Conservation (phyloP, 2,888 invertebrate species). For the Pollenia amentaria region DNA sequence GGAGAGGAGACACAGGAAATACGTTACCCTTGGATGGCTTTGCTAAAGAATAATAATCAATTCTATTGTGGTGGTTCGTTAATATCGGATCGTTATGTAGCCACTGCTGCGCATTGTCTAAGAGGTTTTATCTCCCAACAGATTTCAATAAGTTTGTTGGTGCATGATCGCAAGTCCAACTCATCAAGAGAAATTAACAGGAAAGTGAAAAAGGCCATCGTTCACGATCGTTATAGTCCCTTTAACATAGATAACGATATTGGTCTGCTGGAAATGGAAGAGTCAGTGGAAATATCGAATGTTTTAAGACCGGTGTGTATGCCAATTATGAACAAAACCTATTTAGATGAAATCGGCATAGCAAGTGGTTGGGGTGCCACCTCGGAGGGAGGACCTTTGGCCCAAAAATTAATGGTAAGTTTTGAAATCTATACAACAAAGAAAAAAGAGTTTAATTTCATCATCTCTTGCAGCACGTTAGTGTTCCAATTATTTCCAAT, state of each 20-base stretch:
- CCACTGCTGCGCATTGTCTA: constrained; percentile 92
- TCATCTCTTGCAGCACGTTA: constrained; percentile 87
- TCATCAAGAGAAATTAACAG: constrained; percentile 38
- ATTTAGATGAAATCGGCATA: constrained; percentile 85
- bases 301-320: constrained; percentile 91
- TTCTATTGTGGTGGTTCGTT: constrained; percentile 92
- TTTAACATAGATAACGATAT: constrained; percentile 93
- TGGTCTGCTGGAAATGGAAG: constrained; percentile 89
- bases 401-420: constrained; percentile 86
- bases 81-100: constrained; percentile 89
- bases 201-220: constrained; percentile 83
- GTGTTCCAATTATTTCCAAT: constrained; percentile 89
- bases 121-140: constrained; percentile 86
- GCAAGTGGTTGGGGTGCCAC: constrained; percentile 90
- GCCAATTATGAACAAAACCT: constrained; percentile 84
- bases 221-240: constrained; percentile 89
- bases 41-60: constrained; percentile 85
- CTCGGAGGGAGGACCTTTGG: constrained; percentile 88
- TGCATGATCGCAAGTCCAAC: constrained; percentile 78
- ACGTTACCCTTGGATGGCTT: constrained; percentile 89
- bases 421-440: not conserved
- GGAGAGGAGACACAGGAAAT: constrained; percentile 90
- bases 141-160: constrained; percentile 88
- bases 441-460: not conserved
- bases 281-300: constrained; percentile 86